Evolutionary conservation across 2,797 vertebrate species (phyloP), one percentile per base, ranked within the genome.

Genomic region (Austrolebias charrua): DNA sequence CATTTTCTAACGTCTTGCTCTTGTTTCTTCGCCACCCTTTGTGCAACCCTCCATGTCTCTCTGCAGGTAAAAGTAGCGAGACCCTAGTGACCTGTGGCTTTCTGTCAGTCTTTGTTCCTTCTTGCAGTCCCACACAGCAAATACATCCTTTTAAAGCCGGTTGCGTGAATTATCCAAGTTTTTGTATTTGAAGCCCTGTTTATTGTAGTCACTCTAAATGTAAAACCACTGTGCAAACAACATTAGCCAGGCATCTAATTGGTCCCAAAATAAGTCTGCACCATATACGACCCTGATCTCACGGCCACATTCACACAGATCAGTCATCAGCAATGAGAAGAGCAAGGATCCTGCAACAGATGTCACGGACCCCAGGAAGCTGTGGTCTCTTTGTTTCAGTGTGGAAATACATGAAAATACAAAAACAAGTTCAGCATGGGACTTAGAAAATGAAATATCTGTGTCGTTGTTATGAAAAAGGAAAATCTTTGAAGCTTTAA

Each of bases 1-100:
- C 79, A 86, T 89, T 87, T 81, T 86, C 81, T 90, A 91, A 91
- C 91, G 79, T 86, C 80, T 74, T 60, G 75, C 73, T 81, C 82
- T 85, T 85, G 76, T 88, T 80, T 86, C 80, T 55, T 75, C 78
- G 71, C 75, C 78, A 76, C 81, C 78, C 84, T 84, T 78, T 76
- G 75, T 80, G 66, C 79, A 65, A 48, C 75, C 73, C 79, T 69
- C 31, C 66, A 54, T 56, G 66, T 76, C 58, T 83, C 74, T 82
- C 77, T 80, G 52, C 75, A 89, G 84, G 88, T 89, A 80, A 76
- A 85, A 66, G 78, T 63, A 74, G 63, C 18, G 55, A 47, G 55
- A 73, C 63, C 60, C 48, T 45, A 50, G 63, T 80, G 81, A 87
- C 84, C 69, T 53, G 44, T 62, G 46, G 59, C 57, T 78, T 63